These are phyloP conservation scores for Stigmatopora nigra DNA, from an alignment of 2,113 vertebrate genomes.

Conservation along the genomic window DNA sequence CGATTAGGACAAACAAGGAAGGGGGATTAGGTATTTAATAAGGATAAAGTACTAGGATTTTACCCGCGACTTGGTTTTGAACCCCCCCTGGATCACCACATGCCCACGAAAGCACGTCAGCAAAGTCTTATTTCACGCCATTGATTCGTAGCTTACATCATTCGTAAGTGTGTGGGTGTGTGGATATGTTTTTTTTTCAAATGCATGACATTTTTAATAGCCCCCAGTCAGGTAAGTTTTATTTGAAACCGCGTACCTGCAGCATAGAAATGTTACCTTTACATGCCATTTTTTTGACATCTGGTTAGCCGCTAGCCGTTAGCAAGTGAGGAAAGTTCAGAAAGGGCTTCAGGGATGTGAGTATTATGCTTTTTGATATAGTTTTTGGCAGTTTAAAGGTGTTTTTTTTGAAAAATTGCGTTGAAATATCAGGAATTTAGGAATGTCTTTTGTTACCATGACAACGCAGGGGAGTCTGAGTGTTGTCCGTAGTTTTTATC, in stretches of 20 bases:
- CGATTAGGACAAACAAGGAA: slow-evolving; percentile 13
- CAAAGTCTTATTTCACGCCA: slow-evolving; percentile 41
- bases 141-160: slow-evolving; percentile 65
- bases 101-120: slow-evolving; percentile 18
- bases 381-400: neutral
- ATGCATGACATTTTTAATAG: slow-evolving; percentile 55
- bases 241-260: slow-evolving; percentile 34
- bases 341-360: neutral
- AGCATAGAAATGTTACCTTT: slow-evolving; percentile 2
- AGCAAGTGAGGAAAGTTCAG: slow-evolving; percentile 23
- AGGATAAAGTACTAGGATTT: slow-evolving; percentile 26
- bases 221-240: slow-evolving; percentile 7
- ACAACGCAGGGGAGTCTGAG: no score
- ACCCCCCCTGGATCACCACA: slow-evolving; percentile 15
- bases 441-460: neutral
- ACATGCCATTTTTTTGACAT: slow-evolving; percentile 16
- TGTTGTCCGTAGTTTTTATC: neutral
- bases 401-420: neutral
- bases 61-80: slow-evolving; percentile 14
- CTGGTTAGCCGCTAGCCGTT: neutral
- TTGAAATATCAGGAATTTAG: neutral
- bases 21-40: slow-evolving; percentile 18
- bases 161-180: slow-evolving; percentile 16
- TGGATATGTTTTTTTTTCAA: slow-evolving; percentile 10
- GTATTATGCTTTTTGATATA: neutral